Percentiles rank a stretch among this genome's conserved stretches.
phyloP scores from a whole-genome alignment of 1,140 invertebrate species.

The Drusus annulatus region DNA sequence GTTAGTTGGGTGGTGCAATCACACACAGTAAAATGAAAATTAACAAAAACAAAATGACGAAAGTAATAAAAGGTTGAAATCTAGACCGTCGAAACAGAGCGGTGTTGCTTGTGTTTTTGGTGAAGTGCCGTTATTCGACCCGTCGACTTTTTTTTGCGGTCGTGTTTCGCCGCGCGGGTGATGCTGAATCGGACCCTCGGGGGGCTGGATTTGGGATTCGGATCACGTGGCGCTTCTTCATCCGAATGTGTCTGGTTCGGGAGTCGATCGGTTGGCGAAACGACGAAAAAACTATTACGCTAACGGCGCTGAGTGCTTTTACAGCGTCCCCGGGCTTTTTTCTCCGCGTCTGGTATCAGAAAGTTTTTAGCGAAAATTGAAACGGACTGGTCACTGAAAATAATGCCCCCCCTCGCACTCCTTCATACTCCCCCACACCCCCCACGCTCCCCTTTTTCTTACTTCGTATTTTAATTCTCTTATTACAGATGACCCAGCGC shows the following conservation, averaged over 20 bases:
- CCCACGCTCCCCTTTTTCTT: too few species aligned
- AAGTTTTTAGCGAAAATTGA: slow-evolving; percentile 1
- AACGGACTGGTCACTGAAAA: neutral
- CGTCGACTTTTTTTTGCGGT: neutral
- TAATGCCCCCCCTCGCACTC: too few species aligned
- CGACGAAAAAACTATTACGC: slow-evolving; percentile 34
- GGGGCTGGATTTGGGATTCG: neutral
- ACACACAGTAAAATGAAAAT: too few species aligned
- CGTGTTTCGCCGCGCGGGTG: neutral
- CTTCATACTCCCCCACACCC: too few species aligned
- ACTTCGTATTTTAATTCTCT: too few species aligned
- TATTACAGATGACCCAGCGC: too few species aligned
- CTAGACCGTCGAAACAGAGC: too few species aligned
- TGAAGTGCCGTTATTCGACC: neutral
- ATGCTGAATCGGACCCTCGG: neutral
- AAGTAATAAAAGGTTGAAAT: too few species aligned
- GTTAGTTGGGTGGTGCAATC: too few species aligned
- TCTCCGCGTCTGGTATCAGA: neutral
- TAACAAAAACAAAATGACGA: too few species aligned
- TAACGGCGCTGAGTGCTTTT: slow-evolving; percentile 35
- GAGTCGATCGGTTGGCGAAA: slow-evolving; percentile 25
- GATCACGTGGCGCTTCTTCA: slow-evolving; percentile 24
- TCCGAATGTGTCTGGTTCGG: slow-evolving; percentile 23
- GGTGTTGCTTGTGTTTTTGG: neutral
- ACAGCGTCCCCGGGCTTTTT: neutral